These are phyloP conservation scores for Trinectes maculatus DNA, from an alignment of 2,113 vertebrate species.

Conservation along the genomic window DNA sequence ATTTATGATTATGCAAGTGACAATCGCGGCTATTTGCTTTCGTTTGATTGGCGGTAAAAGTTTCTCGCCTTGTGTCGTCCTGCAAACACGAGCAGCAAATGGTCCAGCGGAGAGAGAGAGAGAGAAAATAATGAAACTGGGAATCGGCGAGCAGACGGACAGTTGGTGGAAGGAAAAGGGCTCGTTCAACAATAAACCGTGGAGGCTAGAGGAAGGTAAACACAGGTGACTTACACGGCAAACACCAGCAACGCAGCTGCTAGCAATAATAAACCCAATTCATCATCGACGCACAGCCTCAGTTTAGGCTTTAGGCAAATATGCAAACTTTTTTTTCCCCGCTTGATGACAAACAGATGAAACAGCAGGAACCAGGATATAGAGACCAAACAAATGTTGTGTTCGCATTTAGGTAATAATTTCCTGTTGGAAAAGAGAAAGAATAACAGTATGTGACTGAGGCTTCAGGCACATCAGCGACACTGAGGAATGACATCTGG, in stretches of 20 bases:
- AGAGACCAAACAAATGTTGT: constrained; percentile 62
- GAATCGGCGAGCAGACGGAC: constrained; percentile 25
- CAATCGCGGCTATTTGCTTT: background rate
- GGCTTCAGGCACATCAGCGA: constrained; percentile 18
- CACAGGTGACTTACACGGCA: constrained; percentile 33
- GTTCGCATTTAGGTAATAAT: constrained; percentile 57
- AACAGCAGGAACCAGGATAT: constrained; percentile 29
- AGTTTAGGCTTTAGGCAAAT: constrained; percentile 42
- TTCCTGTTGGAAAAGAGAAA: constrained; percentile 61
- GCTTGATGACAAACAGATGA: constrained; percentile 60
- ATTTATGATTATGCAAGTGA: background rate
- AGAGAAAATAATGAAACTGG: constrained; percentile 27
- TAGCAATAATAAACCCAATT: constrained; percentile 56
- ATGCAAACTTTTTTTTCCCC: constrained; percentile 16
- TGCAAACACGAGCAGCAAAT: background rate
- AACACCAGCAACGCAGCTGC: constrained; percentile 30
- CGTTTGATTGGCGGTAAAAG: background rate
- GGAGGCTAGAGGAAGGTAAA: constrained; percentile 24
- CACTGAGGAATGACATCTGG: constrained; percentile 55
- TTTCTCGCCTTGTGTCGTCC: background rate
- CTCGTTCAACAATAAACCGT: constrained; percentile 40
- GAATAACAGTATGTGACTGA: constrained; percentile 52
- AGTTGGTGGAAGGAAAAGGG: background rate
- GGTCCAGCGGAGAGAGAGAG: background rate
- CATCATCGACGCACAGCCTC: constrained; percentile 18